These are phyloP conservation scores for Proteles cristata DNA, from an alignment of 2,113 vertebrate species.

Conservation along the genomic window DNA sequence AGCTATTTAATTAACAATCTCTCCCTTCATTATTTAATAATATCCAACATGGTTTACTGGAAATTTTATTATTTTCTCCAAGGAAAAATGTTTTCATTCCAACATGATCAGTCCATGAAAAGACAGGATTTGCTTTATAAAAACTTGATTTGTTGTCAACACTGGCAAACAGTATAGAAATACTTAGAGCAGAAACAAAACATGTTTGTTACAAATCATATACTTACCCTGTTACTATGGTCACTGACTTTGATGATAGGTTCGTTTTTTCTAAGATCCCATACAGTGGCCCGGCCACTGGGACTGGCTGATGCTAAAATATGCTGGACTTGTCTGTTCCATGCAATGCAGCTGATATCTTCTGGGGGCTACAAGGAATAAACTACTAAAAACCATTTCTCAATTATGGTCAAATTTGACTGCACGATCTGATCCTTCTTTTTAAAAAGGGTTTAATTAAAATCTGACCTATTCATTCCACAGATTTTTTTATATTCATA, in stretches of 20 bases:
- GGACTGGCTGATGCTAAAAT: slow-evolving; percentile 92
- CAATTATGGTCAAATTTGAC: neutral
- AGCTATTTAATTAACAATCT: neutral
- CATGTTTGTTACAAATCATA: neutral
- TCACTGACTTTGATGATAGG: slow-evolving; percentile 99
- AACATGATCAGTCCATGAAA: neutral
- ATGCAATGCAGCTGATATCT: slow-evolving; percentile 93
- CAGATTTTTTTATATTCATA: slow-evolving; percentile 35
- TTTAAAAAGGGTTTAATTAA: neutral
- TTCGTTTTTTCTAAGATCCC: slow-evolving; percentile 98
- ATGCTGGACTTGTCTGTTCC: slow-evolving; percentile 91
- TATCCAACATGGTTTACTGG: neutral
- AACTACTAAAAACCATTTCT: slow-evolving; percentile 38
- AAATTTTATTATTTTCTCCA: slow-evolving; percentile 31
- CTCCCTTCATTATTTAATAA: neutral
- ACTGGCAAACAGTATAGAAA: neutral
- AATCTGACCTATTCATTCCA: slow-evolving; percentile 5
- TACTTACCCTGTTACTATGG: slow-evolving; percentile 94
- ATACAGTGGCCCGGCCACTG: slow-evolving; percentile 94
- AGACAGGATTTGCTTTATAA: neutral
- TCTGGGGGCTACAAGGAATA: slow-evolving; percentile 90
- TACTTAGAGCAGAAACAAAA: neutral
- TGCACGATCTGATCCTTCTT: neutral
- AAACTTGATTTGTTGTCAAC: slow-evolving; percentile 20
- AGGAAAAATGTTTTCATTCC: neutral